Percentiles rank a stretch among this genome's conserved stretches.
Evolutionary conservation across 2,113 vertebrate species (phyloP).

Genomic region (Myotis yumanensis): DNA sequence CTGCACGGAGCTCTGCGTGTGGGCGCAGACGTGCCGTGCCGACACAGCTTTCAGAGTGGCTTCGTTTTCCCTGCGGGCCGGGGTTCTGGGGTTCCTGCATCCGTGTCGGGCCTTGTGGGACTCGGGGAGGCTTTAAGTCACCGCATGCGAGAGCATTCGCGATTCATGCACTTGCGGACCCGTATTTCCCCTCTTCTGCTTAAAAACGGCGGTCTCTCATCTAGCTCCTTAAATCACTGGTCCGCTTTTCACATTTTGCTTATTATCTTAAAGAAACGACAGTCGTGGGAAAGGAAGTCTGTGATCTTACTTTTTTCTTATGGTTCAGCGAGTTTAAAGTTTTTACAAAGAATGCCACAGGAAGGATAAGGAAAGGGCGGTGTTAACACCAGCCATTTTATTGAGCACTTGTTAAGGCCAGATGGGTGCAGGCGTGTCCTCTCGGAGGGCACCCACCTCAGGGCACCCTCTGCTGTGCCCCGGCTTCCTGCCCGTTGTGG

Average conservation of each 20-base stretch:
- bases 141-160: background rate
- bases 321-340: background rate
- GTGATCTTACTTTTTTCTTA: background rate
- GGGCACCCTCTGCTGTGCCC: background rate
- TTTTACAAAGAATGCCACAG: background rate
- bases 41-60: background rate
- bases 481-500: background rate
- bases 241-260: background rate
- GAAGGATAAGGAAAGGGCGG: background rate
- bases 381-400: background rate
- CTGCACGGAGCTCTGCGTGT: background rate
- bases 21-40: background rate
- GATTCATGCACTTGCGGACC: background rate
- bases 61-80: background rate
- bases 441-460: background rate
- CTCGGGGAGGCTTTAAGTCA: background rate
- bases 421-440: background rate
- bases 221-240: background rate
- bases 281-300: background rate
- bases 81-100: fast-evolving
- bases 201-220: background rate
- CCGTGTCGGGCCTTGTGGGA: background rate
- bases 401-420: background rate
- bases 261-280: background rate
- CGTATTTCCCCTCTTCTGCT: background rate